Base-by-base conservation (phyloP, 2,113 vertebrate species). In the Orientallactaga bullata region DNA sequence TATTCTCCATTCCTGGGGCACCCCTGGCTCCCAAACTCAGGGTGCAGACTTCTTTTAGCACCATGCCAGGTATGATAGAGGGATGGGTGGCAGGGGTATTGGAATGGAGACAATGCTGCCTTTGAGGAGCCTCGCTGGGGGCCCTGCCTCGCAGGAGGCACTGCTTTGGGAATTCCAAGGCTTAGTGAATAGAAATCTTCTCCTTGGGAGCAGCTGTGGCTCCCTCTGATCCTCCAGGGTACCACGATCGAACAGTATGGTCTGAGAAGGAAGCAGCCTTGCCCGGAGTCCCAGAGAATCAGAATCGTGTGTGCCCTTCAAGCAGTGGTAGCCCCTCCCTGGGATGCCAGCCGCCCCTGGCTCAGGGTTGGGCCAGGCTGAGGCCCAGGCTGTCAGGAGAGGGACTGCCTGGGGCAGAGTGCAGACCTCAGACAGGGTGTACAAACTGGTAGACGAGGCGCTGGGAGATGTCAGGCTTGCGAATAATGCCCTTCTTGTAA, bases 401-500 rank as follows among this genome's bases (percentile, higher is more conserved):
- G 73, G 47, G 30, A 18, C 20, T 32, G 72, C 0, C 17, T 71
- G 42, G 83, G 61, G 71, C 7, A 0, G 37, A n/a, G 11, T 26
- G 16, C 60, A 69, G 89, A 80, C 77, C 88, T 97, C 99, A 99
- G 82, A 99, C 97, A 0, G 99, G 99, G 97, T 99, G 99, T 24
- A 99, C 99, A 1, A 99, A 99, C 98, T 99, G 99, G 97, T 99
- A 99, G 91, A 99, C 99, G 37, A 99, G 99, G 97, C 99, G 99
- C 98, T 99, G 99, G 81, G 99, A 99, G 97, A 99, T 98, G 89
- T 99, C 99, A 0, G 99, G 99, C 88, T 99, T 99, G 3, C 99
- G 99, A 96, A 99, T 99, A 97, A 99, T 99, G 30, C 99, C 99
- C 95, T 99, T 99, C 98, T 99, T 99, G 98, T 99, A 99, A 98